Evolutionary conservation across 1,140 invertebrate species (phyloP), one percentile per base, ranked within the genome.

Genomic region (Drosophila burlai): DNA sequence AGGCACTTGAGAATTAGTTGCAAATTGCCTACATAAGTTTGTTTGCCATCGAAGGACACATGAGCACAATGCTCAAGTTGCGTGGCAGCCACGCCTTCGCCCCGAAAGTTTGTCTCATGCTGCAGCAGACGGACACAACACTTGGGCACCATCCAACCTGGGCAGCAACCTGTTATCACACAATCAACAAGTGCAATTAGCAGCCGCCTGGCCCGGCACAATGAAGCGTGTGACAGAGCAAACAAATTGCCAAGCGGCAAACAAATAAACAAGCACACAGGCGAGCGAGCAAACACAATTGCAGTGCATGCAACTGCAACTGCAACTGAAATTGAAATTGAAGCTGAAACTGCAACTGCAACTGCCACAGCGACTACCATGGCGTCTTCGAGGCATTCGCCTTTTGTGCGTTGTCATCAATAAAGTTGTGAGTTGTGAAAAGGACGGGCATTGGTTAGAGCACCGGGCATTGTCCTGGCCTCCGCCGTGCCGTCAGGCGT

Each of bases 1-100:
- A 21, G 34, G 57, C 85, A 90, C 84, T 89, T 81, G 81, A 87
- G 78, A 89, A 87, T 87, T 87, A 87, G 84, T 87, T 87, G 85
- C 84, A 87, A 90, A 90, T 87, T 87, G 89, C 84, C 85, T 90
- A 84, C 84, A 90, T 87, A 87, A 90, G 85, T 81, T 68, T 84
- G 84, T 87, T 87, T 87, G 81, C 63, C 59, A 29, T 76, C 71
- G 75, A 50, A 76, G 52, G 75, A 80, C 83, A 89, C 11, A 36
- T 13, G 83, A 71, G 76, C 49, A 67, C 52, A 79, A 57, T 86
- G 82, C 36, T 13, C 36, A 13, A 38, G 83, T 49, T 83, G 76
- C 80, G 62, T 83, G 80, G 55, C 77, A 50, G 77, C 65, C 83
- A 89, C 83, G 83, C 83, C 42, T 16, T 24, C 38, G 49, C 36